Percentiles rank a stretch among this genome's conserved stretches.
These are phyloP conservation scores for Acromyrmex charruanus DNA, from an alignment of 1,140 invertebrate species.

Conservation along the genomic window DNA sequence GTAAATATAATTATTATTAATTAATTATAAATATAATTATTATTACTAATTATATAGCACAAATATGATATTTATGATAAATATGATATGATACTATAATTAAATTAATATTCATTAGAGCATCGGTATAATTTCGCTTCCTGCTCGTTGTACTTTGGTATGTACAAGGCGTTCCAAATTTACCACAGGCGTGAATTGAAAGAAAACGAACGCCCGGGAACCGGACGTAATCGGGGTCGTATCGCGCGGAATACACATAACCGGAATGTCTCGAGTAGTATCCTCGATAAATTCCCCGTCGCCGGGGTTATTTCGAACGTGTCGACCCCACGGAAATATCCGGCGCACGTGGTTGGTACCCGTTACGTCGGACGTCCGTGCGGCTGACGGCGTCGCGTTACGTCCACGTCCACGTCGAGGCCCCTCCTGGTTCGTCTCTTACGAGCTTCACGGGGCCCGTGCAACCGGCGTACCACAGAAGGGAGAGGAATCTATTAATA, in stretches of 20 bases:
- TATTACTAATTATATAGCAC: too few relatives aligned
- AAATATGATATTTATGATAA: too few relatives aligned
- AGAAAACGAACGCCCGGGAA: neutral
- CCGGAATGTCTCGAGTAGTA: slow-evolving; percentile 60
- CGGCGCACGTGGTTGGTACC: slow-evolving; percentile 51
- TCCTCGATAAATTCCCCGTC: slow-evolving; percentile 71
- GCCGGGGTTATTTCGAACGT: slow-evolving; percentile 65
- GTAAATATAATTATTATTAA: too few relatives aligned
- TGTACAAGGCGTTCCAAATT: neutral
- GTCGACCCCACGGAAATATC: slow-evolving; percentile 70
- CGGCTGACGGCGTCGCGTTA: neutral
- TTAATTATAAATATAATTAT: too few relatives aligned
- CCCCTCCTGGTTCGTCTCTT: neutral
- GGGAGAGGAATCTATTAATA: slow-evolving; percentile 57
- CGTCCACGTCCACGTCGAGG: slow-evolving; percentile 17
- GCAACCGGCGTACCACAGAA: neutral
- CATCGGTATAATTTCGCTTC: neutral
- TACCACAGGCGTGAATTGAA: slow-evolving; percentile 6
- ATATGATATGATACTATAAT: too few relatives aligned
- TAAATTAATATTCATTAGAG: too few relatives aligned
- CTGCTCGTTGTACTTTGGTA: neutral
- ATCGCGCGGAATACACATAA: slow-evolving; percentile 51
- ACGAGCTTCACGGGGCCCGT: slow-evolving; percentile 7
- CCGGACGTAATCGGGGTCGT: slow-evolving; percentile 23
- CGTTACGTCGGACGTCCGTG: slow-evolving; percentile 49